Percentiles rank a stretch among this genome's conserved stretches.
Conservation (phyloP, 2,797 vertebrate species). For the Holocentrus rufus region DNA sequence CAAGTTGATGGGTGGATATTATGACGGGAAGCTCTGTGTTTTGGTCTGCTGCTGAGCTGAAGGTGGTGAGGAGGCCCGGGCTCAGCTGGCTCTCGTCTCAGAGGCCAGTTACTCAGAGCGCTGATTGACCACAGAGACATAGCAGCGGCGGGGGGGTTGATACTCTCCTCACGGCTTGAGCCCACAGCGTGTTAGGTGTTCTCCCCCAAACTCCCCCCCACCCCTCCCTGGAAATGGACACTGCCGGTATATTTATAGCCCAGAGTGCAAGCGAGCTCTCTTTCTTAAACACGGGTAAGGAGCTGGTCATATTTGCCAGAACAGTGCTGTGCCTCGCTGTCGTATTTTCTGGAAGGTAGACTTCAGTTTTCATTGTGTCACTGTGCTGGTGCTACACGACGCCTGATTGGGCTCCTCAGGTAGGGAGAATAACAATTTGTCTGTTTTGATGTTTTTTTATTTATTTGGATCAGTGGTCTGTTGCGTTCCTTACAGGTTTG, state of each 20-base stretch:
- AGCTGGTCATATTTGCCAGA: slow-evolving; percentile 52
- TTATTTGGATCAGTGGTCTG: not conserved
- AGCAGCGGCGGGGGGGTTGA: slow-evolving; percentile 35
- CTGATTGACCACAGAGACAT: slow-evolving; percentile 58
- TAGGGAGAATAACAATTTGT: slow-evolving; percentile 50
- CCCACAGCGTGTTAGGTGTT: slow-evolving; percentile 66
- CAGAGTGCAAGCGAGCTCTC: slow-evolving; percentile 65
- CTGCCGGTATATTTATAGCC: slow-evolving; percentile 84
- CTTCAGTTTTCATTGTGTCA: not conserved
- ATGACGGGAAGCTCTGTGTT: slow-evolving; percentile 48
- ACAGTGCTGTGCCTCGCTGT: slow-evolving; percentile 42
- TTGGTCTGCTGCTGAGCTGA: slow-evolving; percentile 19
- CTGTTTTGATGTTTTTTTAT: not conserved
- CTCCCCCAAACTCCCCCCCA: slow-evolving; percentile 19
- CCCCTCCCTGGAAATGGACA: slow-evolving; percentile 79
- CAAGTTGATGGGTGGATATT: slow-evolving; percentile 20
- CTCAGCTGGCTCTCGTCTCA: slow-evolving; percentile 48
- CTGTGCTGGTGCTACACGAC: slow-evolving; percentile 33
- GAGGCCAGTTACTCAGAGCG: slow-evolving; percentile 47
- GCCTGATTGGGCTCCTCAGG: slow-evolving; percentile 58
- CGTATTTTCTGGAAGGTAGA: slow-evolving; percentile 58
- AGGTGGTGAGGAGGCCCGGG: slow-evolving; percentile 48
- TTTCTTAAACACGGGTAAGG: slow-evolving; percentile 72
- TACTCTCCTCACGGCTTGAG: slow-evolving; percentile 49
- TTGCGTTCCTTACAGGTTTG: not conserved